A percentile compares a stretch with the other conserved stretches of the same genome.
Evolutionary conservation across 1,140 invertebrate genomes (phyloP).

Genomic region (Lethocerus indicus): DNA sequence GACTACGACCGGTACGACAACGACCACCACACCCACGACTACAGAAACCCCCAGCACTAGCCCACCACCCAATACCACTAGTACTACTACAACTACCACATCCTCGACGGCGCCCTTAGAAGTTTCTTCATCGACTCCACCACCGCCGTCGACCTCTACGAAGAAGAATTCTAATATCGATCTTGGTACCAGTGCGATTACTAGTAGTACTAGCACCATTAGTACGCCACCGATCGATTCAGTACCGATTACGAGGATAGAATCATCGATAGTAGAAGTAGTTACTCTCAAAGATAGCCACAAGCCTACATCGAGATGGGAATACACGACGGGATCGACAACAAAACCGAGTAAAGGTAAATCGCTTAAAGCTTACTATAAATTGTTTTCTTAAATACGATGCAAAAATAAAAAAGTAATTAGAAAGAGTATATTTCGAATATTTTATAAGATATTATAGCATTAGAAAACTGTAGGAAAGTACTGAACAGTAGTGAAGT

Average conservation of each 20-base stretch:
- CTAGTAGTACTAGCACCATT: too few relatives aligned
- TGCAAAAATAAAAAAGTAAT: neutral
- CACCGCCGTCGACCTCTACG: too few relatives aligned
- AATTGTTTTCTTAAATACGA: neutral
- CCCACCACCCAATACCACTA: slow-evolving; percentile 18
- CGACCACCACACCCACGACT: slow-evolving; percentile 21
- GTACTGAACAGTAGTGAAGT: neutral
- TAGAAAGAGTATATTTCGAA: neutral
- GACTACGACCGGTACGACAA: slow-evolving; percentile 23
- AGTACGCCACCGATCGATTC: too few relatives aligned
- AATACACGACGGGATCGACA: neutral
- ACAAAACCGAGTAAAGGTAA: slow-evolving; percentile 11
- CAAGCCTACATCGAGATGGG: slow-evolving; percentile 17
- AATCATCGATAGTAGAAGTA: slow-evolving; percentile 17
- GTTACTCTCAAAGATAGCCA: slow-evolving; percentile 14
- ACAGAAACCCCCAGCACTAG: slow-evolving; percentile 23
- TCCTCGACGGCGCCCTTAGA: neutral
- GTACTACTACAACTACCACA: slow-evolving; percentile 16
- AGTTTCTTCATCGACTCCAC: too few relatives aligned
- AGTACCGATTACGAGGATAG: slow-evolving; percentile 12
- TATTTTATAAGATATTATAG: neutral
- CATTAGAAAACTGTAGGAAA: neutral
- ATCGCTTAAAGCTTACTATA: neutral
- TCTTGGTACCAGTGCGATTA: too few relatives aligned
- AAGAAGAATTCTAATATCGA: too few relatives aligned